Evolutionary conservation across 2,888 invertebrate genomes (phyloP).

Genomic region (Dynastes tityus): DNA sequence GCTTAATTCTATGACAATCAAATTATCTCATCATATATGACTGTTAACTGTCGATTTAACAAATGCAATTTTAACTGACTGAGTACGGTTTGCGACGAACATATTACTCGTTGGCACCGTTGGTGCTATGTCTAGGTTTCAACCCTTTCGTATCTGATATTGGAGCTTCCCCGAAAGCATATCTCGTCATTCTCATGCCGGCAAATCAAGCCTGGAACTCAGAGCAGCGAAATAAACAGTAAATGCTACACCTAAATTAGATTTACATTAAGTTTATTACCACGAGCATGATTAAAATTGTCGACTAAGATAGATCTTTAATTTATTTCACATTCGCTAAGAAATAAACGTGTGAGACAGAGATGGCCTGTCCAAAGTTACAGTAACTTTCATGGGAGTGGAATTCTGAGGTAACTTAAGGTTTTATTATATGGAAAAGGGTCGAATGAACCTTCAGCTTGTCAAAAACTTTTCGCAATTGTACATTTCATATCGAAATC

Average conservation of each 20-base stretch:
- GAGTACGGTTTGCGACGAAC: constrained; percentile 1
- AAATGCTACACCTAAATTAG: constrained; percentile 26
- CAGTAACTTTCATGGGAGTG: no score
- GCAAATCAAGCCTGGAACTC: not conserved
- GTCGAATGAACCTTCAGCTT: no score
- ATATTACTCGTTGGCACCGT: constrained; percentile 13
- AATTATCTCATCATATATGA: not conserved
- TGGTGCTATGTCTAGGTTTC: constrained; percentile 12
- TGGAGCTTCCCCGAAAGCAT: not conserved
- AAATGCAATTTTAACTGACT: constrained; percentile 12
- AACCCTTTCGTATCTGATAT: constrained; percentile 2
- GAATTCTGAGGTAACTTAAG: no score
- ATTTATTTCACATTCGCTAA: constrained; percentile 3
- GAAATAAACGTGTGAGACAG: not conserved
- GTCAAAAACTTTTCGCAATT: no score
- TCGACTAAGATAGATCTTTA: constrained; percentile 24
- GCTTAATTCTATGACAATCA: no score
- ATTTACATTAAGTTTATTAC: constrained; percentile 39
- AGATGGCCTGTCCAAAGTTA: no score
- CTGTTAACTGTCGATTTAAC: constrained; percentile 12
- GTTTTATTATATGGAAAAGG: no score
- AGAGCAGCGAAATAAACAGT: constrained; percentile 29
- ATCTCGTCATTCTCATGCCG: no score
- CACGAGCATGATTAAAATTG: constrained; percentile 39
- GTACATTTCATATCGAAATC: no score